Base-by-base conservation (phyloP, 2,113 vertebrate species). In the Etheostoma cragini region DNA sequence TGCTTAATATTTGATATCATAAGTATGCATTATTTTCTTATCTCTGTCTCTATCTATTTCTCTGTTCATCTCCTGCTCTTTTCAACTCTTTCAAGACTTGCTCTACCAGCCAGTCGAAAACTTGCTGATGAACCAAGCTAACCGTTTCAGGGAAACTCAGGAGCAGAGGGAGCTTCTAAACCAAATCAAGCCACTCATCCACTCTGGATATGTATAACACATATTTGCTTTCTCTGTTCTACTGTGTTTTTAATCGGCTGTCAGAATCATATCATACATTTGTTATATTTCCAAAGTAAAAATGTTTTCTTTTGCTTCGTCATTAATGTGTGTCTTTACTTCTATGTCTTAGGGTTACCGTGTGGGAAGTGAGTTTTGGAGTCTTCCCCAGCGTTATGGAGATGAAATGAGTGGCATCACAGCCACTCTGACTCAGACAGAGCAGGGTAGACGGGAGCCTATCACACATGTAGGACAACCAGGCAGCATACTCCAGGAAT, bases 361-460 rank as follows among this genome's bases (percentile, higher is more conserved):
- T 57, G 91, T 94, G 68, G 95, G 95, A 57, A 95, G 91, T 0
- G 97, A 96, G 71, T 99, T 99, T 91, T 99, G 98, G 97, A 95
- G 49, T 35, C 86, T 94, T 57, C 95, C 97, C 0, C 94, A 96
- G 56, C 89, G 17, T 24, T 90, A 96, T 72, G 97, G 97, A 64
- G 96, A 98, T 78, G 97, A 99, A 70, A 46, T 95, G 79, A 97
- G 92, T 0, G 98, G 97, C 24, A 92, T 99, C 90, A 83, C 72
- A 3, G 66, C 95, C 69, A 97, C 97, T 0, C 95, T 98, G 90
- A 97, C 96, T 21, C 95, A 93, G 84, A 92, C 82, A 0, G 94
- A 98, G 79, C 76, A 83, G 68, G 97, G 98, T 66, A 80, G 91
- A 42, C 26, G 85, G 67, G 87, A 94, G 61, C 94, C 97, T 0